phyloP scores from a whole-genome alignment of 2,888 invertebrate genomes.

The Apamea sordens region DNA sequence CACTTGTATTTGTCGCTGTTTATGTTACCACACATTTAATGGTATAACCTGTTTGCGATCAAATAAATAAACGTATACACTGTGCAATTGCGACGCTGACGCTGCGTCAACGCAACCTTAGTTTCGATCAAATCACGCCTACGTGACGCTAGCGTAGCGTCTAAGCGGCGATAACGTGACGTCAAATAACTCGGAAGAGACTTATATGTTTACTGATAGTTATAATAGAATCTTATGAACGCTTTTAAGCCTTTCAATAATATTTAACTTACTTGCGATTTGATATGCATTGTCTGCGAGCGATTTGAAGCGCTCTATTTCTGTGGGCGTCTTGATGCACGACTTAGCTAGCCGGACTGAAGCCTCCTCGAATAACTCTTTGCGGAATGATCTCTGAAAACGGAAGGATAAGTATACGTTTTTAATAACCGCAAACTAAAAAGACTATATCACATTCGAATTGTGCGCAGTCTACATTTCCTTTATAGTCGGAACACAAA shows the following conservation, averaged over 20 bases:
- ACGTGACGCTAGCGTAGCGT: background rate
- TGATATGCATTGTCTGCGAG: slow-evolving; percentile 94
- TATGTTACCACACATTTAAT: background rate
- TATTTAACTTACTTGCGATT: slow-evolving; percentile 89
- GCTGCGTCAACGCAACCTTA: background rate
- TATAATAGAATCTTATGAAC: background rate
- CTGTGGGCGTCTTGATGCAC: slow-evolving; percentile 95
- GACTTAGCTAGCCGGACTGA: slow-evolving; percentile 95
- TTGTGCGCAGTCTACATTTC: background rate
- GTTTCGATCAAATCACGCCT: background rate
- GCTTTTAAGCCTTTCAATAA: background rate
- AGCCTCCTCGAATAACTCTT: slow-evolving; percentile 97
- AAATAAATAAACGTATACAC: background rate
- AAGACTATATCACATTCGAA: background rate
- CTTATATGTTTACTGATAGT: background rate
- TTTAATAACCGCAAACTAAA: background rate
- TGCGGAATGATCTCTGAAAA: slow-evolving; percentile 96
- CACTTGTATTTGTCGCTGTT: background rate
- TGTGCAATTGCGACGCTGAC: background rate
- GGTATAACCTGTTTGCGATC: background rate
- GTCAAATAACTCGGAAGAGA: background rate
- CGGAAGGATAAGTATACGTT: background rate
- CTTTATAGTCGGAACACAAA: background rate
- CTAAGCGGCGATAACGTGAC: background rate
- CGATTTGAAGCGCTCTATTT: slow-evolving; percentile 96